phyloP scores from a whole-genome alignment of 1,140 invertebrate species.

The Drosophila simulans region DNA sequence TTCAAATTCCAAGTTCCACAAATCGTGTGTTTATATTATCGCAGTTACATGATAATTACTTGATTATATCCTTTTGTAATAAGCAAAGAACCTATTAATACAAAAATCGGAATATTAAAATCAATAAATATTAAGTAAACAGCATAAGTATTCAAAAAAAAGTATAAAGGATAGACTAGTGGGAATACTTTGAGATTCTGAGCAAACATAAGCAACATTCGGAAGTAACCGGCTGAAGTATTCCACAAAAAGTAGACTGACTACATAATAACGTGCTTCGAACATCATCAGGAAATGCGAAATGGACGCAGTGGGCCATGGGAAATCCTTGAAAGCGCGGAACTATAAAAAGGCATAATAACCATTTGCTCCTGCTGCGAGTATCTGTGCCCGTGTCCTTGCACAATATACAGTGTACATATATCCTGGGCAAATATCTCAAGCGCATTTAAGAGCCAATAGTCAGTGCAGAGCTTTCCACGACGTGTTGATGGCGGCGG shows the following conservation, averaged over 20 bases:
- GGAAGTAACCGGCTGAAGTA: background rate
- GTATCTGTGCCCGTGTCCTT: constrained; percentile 8
- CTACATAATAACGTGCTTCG: background rate
- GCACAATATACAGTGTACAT: constrained; percentile 6
- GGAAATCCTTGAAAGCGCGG: constrained; percentile 27
- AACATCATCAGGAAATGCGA: constrained; percentile 15
- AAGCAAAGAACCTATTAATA: too few relatives aligned
- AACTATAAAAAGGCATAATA: constrained; percentile 41
- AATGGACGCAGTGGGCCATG: constrained; percentile 33
- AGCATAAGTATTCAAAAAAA: too few relatives aligned
- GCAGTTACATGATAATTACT: too few relatives aligned
- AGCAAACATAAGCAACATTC: background rate
- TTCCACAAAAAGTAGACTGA: background rate
- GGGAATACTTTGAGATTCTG: too few relatives aligned
- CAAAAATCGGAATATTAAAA: too few relatives aligned
- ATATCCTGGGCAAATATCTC: constrained; percentile 21
- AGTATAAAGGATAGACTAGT: too few relatives aligned
- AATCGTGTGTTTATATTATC: too few relatives aligned
- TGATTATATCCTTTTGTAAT: too few relatives aligned
- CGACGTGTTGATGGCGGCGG: constrained; percentile 12
- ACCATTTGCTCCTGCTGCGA: constrained; percentile 27
- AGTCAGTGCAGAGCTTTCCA: constrained; percentile 22
- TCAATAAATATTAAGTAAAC: too few relatives aligned
- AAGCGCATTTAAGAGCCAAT: constrained; percentile 56
- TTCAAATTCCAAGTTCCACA: too few relatives aligned